These are phyloP conservation scores for Istiophorus platypterus DNA, from an alignment of 2,113 vertebrate genomes.

Conservation along the genomic window DNA sequence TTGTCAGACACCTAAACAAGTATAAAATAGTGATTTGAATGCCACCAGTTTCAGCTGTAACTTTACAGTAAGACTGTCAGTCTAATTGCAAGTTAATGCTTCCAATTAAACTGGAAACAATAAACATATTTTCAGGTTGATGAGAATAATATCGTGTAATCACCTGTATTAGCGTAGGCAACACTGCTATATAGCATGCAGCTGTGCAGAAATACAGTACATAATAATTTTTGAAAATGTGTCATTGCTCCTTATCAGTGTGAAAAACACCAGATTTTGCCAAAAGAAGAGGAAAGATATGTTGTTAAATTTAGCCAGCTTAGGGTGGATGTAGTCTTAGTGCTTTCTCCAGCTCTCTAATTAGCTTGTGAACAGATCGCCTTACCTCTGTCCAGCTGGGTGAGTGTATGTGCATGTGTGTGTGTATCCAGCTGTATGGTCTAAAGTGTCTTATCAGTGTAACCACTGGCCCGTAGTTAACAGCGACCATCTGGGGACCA, in stretches of 20 bases:
- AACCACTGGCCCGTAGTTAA: slow-evolving; percentile 76
- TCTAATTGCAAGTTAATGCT: not conserved
- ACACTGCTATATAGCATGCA: not conserved
- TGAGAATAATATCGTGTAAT: not conserved
- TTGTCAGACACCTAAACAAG: not conserved
- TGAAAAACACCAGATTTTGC: not conserved
- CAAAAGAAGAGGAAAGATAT: slow-evolving; percentile 2
- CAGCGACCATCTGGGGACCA: slow-evolving; percentile 74
- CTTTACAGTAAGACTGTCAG: not conserved
- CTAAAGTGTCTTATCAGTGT: slow-evolving; percentile 78
- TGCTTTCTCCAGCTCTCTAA: slow-evolving; percentile 64
- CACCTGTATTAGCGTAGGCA: not conserved
- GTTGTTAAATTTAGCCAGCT: slow-evolving; percentile 25
- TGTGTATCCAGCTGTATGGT: slow-evolving; percentile 66
- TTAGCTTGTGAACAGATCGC: slow-evolving; percentile 65
- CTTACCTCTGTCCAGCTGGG: slow-evolving; percentile 62
- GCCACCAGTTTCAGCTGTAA: not conserved
- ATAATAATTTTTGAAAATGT: not conserved
- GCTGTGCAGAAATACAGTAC: no score
- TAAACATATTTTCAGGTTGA: no score
- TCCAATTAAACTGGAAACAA: not conserved
- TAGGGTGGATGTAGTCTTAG: not conserved
- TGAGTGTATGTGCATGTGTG: slow-evolving; percentile 32
- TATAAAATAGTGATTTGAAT: not conserved
- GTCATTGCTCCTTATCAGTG: not conserved